phyloP scores from a whole-genome alignment of 2,113 vertebrate genomes.

The Crotalus tigris region DNA sequence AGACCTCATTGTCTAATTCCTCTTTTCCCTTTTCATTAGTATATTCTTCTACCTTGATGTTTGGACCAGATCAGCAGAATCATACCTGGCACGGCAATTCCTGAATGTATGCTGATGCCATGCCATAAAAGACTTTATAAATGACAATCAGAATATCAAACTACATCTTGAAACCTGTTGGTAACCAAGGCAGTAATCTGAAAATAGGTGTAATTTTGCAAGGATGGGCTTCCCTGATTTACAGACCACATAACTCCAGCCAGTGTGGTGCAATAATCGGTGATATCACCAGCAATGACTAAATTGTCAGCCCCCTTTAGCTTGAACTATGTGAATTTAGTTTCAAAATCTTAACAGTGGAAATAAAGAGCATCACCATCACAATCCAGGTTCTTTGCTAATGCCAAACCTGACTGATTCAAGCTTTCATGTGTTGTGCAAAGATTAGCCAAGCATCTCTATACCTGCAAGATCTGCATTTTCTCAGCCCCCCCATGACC shows the following conservation, averaged over 20 bases:
- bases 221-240: neutral
- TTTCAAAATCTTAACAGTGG: neutral
- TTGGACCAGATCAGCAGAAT: neutral
- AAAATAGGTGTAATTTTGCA: neutral
- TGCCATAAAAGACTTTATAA: neutral
- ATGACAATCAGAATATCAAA: neutral
- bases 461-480: neutral
- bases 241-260: neutral
- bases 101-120: neutral
- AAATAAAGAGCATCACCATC: neutral
- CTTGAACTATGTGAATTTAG: neutral
- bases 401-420: neutral
- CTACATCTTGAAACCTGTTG: neutral
- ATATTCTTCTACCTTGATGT: neutral
- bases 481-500: no score
- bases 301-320: neutral
- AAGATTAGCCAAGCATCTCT: neutral
- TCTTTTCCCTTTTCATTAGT: neutral
- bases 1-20: neutral
- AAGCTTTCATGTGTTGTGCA: neutral
- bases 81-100: neutral
- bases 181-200: neutral
- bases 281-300: neutral
- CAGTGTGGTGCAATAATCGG: neutral
- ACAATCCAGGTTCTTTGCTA: neutral